Evolutionary conservation across 2,797 vertebrate genomes (phyloP), one percentile per base, ranked within the genome.

Genomic region (Chelon labrosus): DNA sequence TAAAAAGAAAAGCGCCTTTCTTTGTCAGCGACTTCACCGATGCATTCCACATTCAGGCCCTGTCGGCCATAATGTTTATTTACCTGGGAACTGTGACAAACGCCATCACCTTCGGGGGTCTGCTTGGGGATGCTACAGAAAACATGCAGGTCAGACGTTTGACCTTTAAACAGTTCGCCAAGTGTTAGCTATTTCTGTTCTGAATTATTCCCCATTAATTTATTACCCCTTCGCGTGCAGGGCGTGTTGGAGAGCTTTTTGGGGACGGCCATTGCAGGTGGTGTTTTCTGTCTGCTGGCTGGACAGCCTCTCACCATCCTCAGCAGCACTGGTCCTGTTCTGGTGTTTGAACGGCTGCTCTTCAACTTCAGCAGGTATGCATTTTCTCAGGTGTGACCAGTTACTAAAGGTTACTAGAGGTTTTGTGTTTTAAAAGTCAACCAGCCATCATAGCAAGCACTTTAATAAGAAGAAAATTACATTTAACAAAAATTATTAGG

Each of bases 11-110:
- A 95, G 88, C 85, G 37, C 98, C 98, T 1, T 99, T 97, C 91
- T 98, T 98, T 0, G 85, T 95, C 88, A 99, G 98, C 13, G 98
- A 99, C 89, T 97, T 99, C 93, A 98, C 97, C 0, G 97, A 99
- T 0, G 97, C 91, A 64, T 84, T 99, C 84, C 96, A 97, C 84
- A 99, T 99, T 77, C 97, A 99, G 90, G 96, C 97, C 27, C 95
- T 99, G 79, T 99, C 98, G 19, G 93, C 98, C 84, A 96, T 97
- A 77, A 93, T 99, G 77, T 99, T 99, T 84, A 99, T 99, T 86
- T 99, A 99, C 91, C 88, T 99, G 93, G 98, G 96, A 82, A 99
- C 98, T 0, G 97, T 99, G 73, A 99, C 98, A 27, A 99, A 99
- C 0, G 98, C 98, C 73, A 99, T 99, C 94, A 99, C 98, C 17